phyloP scores from a whole-genome alignment of 2,888 invertebrate species.

The Chaetoderma sp. region DNA sequence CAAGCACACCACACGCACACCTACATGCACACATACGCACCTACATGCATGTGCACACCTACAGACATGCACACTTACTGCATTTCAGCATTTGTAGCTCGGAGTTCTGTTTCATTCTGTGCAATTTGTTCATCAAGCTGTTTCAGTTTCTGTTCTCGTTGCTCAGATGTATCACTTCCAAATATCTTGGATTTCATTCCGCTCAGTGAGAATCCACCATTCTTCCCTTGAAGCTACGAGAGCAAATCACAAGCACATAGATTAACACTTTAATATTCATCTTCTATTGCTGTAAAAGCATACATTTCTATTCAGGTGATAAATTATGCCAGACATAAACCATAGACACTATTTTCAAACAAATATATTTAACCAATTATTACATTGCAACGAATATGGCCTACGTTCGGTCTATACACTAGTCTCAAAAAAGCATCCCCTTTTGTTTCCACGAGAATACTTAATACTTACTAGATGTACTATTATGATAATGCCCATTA shows the following conservation, averaged over 20 bases:
- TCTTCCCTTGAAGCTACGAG: slow-evolving; percentile 59
- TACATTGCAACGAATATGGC: too few relatives aligned
- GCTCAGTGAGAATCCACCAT: slow-evolving; percentile 60
- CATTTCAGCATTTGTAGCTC: slow-evolving; percentile 54
- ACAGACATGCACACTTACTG: slow-evolving; percentile 59
- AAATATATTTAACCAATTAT: neutral
- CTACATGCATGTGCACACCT: too few relatives aligned
- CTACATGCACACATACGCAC: too few relatives aligned
- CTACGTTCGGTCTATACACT: too few relatives aligned
- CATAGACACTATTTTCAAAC: neutral
- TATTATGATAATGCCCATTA: too few relatives aligned
- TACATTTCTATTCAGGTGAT: neutral
- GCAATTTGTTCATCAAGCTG: slow-evolving; percentile 66
- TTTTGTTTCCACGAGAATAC: too few relatives aligned
- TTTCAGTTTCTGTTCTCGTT: slow-evolving; percentile 64
- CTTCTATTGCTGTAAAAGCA: too few relatives aligned
- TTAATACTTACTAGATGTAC: too few relatives aligned
- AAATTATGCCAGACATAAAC: too few relatives aligned
- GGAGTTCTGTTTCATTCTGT: slow-evolving; percentile 58
- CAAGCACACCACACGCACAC: too few relatives aligned
- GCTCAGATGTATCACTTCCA: slow-evolving; percentile 67
- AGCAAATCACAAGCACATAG: neutral
- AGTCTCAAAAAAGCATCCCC: too few relatives aligned
- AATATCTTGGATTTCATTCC: slow-evolving; percentile 66
- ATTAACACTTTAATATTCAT: too few relatives aligned